These are phyloP conservation scores for Brevimyrus niger DNA, from an alignment of 2,113 vertebrate genomes.

Conservation along the genomic window DNA sequence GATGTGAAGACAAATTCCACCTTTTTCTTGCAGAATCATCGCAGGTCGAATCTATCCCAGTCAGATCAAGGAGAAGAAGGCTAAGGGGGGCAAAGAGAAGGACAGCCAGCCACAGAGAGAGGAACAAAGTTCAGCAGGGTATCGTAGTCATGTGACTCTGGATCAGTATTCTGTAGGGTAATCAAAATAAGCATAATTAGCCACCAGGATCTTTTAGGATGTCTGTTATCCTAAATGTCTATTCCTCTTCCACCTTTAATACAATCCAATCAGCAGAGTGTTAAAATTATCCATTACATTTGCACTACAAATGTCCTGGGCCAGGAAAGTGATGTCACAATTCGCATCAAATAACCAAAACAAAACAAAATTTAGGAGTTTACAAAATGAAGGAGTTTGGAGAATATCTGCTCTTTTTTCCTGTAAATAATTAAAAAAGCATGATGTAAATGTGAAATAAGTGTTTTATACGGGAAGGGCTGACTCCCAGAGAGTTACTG, in stretches of 20 bases:
- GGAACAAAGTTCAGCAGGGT: slow-evolving; percentile 59
- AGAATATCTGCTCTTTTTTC: neutral
- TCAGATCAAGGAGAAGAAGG: slow-evolving; percentile 71
- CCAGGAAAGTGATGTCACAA: neutral
- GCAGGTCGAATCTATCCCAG: slow-evolving; percentile 81
- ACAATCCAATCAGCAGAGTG: neutral
- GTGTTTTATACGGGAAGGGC: neutral
- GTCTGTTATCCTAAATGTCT: slow-evolving; percentile 21
- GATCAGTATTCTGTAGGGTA: neutral
- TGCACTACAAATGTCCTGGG: neutral
- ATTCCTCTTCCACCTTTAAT: slow-evolving; percentile 31
- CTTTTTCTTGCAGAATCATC: slow-evolving; percentile 66
- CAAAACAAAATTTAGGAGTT: neutral
- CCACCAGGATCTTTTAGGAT: neutral
- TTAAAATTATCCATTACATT: neutral
- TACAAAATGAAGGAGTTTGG: neutral
- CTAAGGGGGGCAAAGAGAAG: slow-evolving; percentile 43
- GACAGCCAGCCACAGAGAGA: slow-evolving; percentile 51
- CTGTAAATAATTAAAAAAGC: neutral
- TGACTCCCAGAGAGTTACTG: neutral
- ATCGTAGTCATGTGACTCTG: slow-evolving; percentile 29
- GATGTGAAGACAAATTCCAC: neutral
- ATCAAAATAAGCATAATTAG: neutral
- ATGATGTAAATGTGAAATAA: neutral
- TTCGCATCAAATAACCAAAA: neutral